Evolutionary conservation across 2,113 vertebrate species (phyloP).

Genomic region (Mesoclemmys tuberculata): DNA sequence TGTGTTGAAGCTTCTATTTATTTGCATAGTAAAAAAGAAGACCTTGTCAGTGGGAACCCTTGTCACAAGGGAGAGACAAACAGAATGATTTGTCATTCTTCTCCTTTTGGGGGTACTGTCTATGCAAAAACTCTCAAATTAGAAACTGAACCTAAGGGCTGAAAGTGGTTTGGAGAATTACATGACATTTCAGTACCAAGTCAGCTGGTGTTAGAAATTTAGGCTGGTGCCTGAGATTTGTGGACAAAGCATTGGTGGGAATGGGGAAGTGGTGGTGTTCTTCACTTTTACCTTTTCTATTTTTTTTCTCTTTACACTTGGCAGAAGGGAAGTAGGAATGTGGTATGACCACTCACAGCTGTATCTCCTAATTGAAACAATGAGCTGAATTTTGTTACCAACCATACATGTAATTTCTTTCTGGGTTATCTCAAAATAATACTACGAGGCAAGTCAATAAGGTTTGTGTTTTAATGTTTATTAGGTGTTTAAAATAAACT

Average conservation of each 20-base stretch:
- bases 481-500: neutral
- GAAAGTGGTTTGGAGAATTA: conserved; percentile 13
- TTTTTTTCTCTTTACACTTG: neutral
- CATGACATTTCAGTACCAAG: neutral
- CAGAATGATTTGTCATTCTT: accelerated
- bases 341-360: neutral
- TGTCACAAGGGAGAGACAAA: accelerated
- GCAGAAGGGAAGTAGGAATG: neutral
- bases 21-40: neutral
- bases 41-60: neutral
- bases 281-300: neutral
- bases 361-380: neutral
- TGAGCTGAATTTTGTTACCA: neutral
- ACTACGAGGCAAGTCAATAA: neutral
- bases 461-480: neutral
- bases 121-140: neutral
- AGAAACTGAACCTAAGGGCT: neutral
- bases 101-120: neutral
- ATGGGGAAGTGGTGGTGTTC: neutral
- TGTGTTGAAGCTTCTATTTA: neutral
- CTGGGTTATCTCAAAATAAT: neutral
- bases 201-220: neutral
- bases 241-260: neutral
- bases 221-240: neutral
- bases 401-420: neutral